Base-by-base conservation (phyloP, 2,888 invertebrate species). In the Sarcophaga subvicina region DNA sequence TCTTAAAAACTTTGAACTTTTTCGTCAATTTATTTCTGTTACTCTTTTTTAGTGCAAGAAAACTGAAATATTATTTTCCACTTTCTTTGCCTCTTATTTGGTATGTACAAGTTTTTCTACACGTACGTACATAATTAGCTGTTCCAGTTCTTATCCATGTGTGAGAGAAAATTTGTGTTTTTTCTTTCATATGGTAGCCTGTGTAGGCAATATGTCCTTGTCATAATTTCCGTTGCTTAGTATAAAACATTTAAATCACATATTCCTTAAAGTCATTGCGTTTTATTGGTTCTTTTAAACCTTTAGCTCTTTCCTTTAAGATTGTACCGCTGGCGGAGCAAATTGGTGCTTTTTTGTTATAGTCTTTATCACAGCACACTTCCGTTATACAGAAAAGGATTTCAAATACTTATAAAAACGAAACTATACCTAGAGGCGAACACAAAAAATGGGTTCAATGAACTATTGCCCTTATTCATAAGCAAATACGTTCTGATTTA, bases 161-260 rank as follows among this genome's bases (percentile, higher is more conserved):
- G 54, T 14, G 17, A 3, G 14, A 54, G 54, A 54, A 54, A 37
- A 10, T 37, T 10, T 37, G 37, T 54, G 54, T 54, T 14, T 37
- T 54, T 54, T 54, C 8, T n/a, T 54, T 14, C 11, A 14, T 14
- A 49, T 49, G 3, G 3, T 37, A 17, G 27, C 6, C 27, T 67
- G 8, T 37, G 45, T 17, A 67, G 45, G 17, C 67, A 67, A 45
- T 27, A 10, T 45, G 67, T 27, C 67, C 37, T n/a, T 45, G 67
- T 37, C 67, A 67, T 67, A 27, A 45, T 67, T 17, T 12, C 54
- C 27, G 76, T 76, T 10, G 76, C 49, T 45, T 64, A 54, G 54
- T 54, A 54, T 12, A 54, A 54, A 54, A 14, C 54, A 54, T 54
- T 54, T 54, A 14, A 54, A 14, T 54, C 54, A 2, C 54, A 54